Base-by-base conservation (phyloP, 1,140 invertebrate species). In the Rhynchophorus ferrugineus region DNA sequence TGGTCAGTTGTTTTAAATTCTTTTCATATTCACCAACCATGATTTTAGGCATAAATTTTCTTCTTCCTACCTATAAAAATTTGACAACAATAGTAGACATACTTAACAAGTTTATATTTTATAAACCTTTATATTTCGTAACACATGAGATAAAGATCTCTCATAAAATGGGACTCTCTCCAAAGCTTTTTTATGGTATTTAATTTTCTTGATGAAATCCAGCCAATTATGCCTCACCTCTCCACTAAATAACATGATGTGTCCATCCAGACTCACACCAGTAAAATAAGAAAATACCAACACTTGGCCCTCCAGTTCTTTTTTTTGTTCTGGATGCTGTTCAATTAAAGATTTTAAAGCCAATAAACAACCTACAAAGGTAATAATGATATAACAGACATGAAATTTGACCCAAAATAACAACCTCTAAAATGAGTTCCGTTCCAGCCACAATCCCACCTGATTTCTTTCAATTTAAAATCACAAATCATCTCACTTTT, bases 191-290 rank as follows among this genome's bases (percentile, higher is more conserved):
- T 92, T 87, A 63, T 89, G 81, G 58, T 83, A 81, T 34, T 73
- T 75, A 22, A 92, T 80, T 71, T 89, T 89, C 68, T 86, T 89
- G 43, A 94, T 87, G 42, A 91, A 74, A 71, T 91, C 88, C 38
- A 92, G 73, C 91, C 91, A 94, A 72, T 91, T 90, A 63, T 89
- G 82, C 46, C 89, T 73, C 18, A 94, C 90, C 80, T 94, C 91
- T 9, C 88, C 89, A 55, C 85, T 91, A 68, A 87, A 91, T 0
- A 95, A 76, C 74, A 87, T 86, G 14, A 95, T 81, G 64, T 89
- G 82, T 1, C 91, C 91, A 63, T 93, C 86, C 33, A 93, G 74
- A 66, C 83, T 89, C 3, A 95, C 84, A 11, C 91, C 91, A 17
- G 90, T 92, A 60, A 91, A 87, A 63, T 83, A 84, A 1, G 87